Conservation (phyloP, 2,888 invertebrate species). For the Leptopilina myrica region DNA sequence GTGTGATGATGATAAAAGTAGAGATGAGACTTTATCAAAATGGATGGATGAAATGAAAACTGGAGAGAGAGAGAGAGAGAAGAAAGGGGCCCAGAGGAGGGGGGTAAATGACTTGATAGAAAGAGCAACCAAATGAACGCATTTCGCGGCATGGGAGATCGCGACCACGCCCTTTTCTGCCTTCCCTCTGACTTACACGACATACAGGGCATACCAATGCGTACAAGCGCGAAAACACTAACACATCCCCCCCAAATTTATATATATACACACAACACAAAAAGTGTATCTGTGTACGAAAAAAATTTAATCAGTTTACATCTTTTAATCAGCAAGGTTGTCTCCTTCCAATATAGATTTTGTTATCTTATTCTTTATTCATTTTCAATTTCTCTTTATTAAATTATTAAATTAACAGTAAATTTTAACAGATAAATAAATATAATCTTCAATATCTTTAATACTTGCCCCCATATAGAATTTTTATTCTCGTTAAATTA, state of each 20-base stretch:
- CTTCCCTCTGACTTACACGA: conserved; percentile 49
- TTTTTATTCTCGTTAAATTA: too few species aligned
- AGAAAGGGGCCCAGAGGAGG: conserved; percentile 42
- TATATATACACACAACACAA: neutral
- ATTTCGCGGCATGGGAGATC: conserved; percentile 65
- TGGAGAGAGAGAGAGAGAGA: neutral
- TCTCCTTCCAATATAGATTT: too few species aligned
- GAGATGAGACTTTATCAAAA: conserved; percentile 31
- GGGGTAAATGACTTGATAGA: conserved; percentile 50
- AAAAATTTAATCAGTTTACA: conserved; percentile 37
- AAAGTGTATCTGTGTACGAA: neutral
- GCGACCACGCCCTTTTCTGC: conserved; percentile 65
- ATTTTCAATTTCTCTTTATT: too few species aligned
- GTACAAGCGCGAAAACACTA: conserved; percentile 42
- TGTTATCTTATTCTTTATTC: too few species aligned
- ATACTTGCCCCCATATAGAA: too few species aligned
- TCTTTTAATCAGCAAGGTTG: too few species aligned
- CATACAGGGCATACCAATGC: conserved; percentile 43
- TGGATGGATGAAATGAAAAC: conserved; percentile 18
- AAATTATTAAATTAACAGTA: too few species aligned
- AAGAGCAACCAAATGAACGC: conserved; percentile 66
- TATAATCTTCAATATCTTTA: too few species aligned
- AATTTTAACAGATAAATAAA: too few species aligned
- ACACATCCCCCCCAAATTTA: neutral
- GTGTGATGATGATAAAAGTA: conserved; percentile 41